A percentile compares a stretch with the other conserved stretches of the same genome.
Evolutionary conservation across 2,888 invertebrate species (phyloP).

Genomic region (Hedya salicella): DNA sequence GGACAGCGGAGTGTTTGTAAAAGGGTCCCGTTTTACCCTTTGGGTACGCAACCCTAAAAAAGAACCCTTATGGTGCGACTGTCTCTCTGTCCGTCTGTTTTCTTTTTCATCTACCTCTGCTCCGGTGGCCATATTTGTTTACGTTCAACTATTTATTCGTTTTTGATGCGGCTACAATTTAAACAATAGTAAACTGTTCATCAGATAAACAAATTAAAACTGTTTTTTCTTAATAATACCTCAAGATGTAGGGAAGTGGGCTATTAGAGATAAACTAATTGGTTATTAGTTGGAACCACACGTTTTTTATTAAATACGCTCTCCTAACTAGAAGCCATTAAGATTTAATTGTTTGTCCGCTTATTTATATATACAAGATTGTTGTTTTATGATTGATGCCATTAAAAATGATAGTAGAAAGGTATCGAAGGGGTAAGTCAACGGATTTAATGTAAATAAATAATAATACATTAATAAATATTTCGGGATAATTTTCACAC

Average conservation of each 20-base stretch:
- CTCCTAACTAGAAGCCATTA: constrained; percentile 6
- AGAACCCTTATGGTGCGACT: too few species aligned
- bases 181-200: background rate
- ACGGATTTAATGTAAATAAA: background rate
- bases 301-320: constrained; percentile 9
- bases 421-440: background rate
- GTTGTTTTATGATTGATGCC: background rate
- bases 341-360: background rate
- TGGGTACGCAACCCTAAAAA: too few species aligned
- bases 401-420: background rate
- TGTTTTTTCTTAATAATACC: constrained; percentile 5
- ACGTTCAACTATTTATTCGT: background rate
- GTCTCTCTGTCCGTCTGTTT: too few species aligned
- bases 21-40: too few species aligned
- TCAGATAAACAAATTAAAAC: constrained; percentile 8
- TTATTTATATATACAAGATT: constrained; percentile 8
- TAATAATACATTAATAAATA: too few species aligned
- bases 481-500: too few species aligned
- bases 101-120: background rate
- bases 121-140: background rate
- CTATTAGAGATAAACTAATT: constrained; percentile 13
- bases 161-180: background rate
- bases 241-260: constrained; percentile 5
- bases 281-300: background rate
- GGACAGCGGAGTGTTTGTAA: too few species aligned